phyloP scores from a whole-genome alignment of 2,113 vertebrate genomes.

The Zingel zingel region DNA sequence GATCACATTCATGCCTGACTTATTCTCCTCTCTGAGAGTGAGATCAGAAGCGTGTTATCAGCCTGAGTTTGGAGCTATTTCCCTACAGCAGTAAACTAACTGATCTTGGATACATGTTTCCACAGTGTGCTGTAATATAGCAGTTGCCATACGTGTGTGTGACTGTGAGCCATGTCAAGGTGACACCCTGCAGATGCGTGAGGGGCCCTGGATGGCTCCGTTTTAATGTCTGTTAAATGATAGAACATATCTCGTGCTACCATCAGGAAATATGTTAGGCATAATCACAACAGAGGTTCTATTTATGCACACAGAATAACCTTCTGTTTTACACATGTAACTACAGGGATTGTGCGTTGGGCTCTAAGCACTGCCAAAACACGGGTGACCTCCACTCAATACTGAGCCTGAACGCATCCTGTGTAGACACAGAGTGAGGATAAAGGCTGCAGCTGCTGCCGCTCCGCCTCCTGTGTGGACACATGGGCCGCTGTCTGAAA shows the following conservation, averaged over 20 bases:
- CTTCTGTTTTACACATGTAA: not conserved
- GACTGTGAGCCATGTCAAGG: no score
- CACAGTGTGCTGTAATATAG: no score
- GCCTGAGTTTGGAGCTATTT: not conserved
- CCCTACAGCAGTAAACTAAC: not conserved
- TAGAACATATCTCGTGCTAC: not conserved
- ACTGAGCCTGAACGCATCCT: not conserved
- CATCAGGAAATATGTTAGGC: not conserved
- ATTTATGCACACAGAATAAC: no score
- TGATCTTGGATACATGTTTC: no score
- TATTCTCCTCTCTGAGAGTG: not conserved
- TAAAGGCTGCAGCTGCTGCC: not conserved
- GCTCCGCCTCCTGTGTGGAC: not conserved
- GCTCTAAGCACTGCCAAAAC: not conserved
- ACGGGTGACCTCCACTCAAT: not conserved
- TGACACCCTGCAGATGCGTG: no score
- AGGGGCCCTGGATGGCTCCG: not conserved
- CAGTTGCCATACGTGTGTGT: no score
- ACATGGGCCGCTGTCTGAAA: no score
- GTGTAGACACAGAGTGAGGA: not conserved
- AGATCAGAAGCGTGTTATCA: not conserved
- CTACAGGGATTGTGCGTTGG: not conserved
- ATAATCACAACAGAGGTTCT: not conserved
- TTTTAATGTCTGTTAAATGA: not conserved
- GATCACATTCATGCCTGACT: no score